Percentiles rank a stretch among this genome's conserved stretches.
Conservation (phyloP, 2,113 vertebrate genomes). For the Antigone vipio region DNA sequence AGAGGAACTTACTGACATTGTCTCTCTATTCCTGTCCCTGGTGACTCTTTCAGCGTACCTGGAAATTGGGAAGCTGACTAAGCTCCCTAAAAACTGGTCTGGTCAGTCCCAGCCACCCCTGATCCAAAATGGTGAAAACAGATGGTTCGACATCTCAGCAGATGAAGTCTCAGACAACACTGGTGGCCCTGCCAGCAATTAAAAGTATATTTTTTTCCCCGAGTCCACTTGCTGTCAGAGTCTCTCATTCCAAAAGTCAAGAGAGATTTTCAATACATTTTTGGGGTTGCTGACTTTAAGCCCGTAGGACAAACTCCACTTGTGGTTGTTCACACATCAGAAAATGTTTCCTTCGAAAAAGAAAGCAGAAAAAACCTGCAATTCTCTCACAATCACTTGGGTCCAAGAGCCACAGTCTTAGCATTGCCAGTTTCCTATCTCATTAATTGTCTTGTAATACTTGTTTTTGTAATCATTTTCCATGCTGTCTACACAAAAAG, state of each 20-base stretch:
- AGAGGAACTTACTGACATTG: neutral
- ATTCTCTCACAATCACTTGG: neutral
- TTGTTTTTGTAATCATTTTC: conserved; percentile 57
- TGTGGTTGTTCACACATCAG: neutral
- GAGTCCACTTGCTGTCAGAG: neutral
- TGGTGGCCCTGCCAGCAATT: neutral
- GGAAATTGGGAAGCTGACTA: conserved; percentile 13
- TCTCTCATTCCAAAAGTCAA: neutral
- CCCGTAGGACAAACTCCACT: neutral
- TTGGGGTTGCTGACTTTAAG: neutral
- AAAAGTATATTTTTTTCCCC: rapidly evolving
- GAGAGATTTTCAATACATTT: neutral
- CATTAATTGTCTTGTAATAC: conserved; percentile 54
- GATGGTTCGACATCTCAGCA: neutral
- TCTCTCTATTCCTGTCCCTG: neutral
- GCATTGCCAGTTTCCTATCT: conserved; percentile 12
- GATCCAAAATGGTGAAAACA: neutral
- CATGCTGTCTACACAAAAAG: conserved; percentile 39
- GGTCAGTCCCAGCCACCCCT: neutral
- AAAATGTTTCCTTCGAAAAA: neutral
- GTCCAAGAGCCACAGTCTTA: neutral
- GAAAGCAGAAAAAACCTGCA: neutral
- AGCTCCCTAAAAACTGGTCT: neutral
- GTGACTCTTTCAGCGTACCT: neutral
- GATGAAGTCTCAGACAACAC: neutral